These are phyloP conservation scores for Tenthredo notha DNA, from an alignment of 2,888 invertebrate genomes.

Conservation along the genomic window DNA sequence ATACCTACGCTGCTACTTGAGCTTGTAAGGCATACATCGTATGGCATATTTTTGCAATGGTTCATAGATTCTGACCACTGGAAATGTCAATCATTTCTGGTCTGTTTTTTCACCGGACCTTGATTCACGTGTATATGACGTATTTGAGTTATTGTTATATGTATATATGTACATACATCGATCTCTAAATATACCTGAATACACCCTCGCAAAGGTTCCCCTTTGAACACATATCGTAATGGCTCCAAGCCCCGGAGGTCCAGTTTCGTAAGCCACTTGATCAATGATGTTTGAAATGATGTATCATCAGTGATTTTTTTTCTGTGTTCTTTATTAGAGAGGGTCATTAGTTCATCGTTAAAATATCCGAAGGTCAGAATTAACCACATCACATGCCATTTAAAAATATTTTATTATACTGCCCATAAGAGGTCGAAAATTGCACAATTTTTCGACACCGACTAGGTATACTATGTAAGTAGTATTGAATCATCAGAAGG, in stretches of 20 bases:
- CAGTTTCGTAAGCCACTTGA: not conserved
- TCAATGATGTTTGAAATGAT: constrained; percentile 8
- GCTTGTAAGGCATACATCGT: not conserved
- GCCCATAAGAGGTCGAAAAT: not conserved
- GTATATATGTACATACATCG: not conserved
- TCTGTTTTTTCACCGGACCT: not conserved
- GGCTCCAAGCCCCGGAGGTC: not conserved
- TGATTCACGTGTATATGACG: not conserved
- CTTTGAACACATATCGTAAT: not conserved
- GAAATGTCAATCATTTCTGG: not conserved
- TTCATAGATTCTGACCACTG: not conserved
- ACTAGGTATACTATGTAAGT: not conserved
- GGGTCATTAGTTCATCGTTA: not conserved
- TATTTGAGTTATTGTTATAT: not conserved
- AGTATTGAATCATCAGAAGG: not conserved
- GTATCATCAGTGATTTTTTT: not conserved
- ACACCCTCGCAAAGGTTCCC: not conserved
- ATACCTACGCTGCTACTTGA: not conserved
- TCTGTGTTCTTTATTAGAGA: not conserved
- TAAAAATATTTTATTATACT: not conserved
- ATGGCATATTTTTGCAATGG: not conserved
- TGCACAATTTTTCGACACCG: not conserved
- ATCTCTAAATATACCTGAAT: not conserved
- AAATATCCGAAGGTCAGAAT: not conserved
- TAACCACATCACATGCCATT: not conserved